phyloP scores from a whole-genome alignment of 2,797 vertebrate genomes.

The Echiichthys vipera region DNA sequence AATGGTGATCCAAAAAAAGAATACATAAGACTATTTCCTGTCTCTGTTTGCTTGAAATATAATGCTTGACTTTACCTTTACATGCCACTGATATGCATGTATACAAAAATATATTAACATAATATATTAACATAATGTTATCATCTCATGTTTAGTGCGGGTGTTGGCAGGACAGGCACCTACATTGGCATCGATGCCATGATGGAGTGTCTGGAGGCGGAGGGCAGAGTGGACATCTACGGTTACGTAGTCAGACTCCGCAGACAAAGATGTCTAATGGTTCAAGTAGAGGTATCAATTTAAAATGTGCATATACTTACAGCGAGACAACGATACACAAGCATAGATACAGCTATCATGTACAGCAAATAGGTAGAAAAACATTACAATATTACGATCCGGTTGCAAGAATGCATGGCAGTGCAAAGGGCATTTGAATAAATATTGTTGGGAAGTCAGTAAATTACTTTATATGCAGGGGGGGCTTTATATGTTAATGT shows the following conservation, averaged over 20 bases:
- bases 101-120: not conserved
- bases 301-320: no score
- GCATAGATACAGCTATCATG: not conserved
- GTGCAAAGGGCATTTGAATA: not conserved
- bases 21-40: not conserved
- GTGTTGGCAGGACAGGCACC: conserved; percentile 95
- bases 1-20: no score
- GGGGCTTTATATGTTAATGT: not conserved
- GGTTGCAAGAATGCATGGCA: not conserved
- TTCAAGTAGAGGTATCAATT: conserved; percentile 94
- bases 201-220: conserved; percentile 93
- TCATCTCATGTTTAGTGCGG: conserved; percentile 84
- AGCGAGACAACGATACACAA: not conserved
- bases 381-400: not conserved
- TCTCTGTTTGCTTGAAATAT: not conserved
- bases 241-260: conserved; percentile 92
- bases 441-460: no score
- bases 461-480: no score
- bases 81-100: not conserved
- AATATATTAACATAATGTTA: not conserved
- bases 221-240: conserved; percentile 93
- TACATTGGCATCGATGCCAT: conserved; percentile 97
- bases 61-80: not conserved
- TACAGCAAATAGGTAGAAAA: not conserved
- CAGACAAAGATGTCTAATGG: conserved; percentile 96